Evolutionary conservation across 23 tunicate species (phyloP).

Genomic region (Trididemnum clinides): DNA sequence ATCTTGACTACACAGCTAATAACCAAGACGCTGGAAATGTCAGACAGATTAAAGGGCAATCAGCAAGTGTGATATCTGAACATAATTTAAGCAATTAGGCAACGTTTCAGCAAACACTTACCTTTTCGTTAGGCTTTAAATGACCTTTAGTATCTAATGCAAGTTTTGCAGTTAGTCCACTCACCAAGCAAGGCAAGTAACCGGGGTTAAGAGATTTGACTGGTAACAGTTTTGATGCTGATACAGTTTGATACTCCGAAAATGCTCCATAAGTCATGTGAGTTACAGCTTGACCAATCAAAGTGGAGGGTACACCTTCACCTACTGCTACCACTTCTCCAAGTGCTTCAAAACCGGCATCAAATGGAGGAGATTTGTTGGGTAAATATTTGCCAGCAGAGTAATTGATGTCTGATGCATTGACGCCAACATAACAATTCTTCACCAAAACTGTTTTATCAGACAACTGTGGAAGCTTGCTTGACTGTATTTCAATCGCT

Average conservation of each 20-base stretch:
- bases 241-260: slow-evolving; percentile 75
- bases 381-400: slow-evolving; percentile 87
- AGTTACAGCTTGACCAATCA: slow-evolving; percentile 71
- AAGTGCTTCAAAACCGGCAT: slow-evolving; percentile 95
- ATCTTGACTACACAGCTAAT: no score
- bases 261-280: slow-evolving; percentile 92
- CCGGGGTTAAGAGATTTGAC: slow-evolving; percentile 55
- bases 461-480: slow-evolving; percentile 39
- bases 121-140: slow-evolving; percentile 63
- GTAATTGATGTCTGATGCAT: slow-evolving; percentile 94
- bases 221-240: slow-evolving; percentile 36
- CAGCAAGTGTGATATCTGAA: no score
- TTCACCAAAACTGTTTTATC: slow-evolving; percentile 58
- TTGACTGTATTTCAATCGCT: slow-evolving; percentile 70
- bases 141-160: slow-evolving; percentile 60
- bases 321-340: slow-evolving; percentile 93
- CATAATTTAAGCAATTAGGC: no score
- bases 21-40: no score
- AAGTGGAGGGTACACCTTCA: slow-evolving; percentile 32
- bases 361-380: slow-evolving; percentile 79
- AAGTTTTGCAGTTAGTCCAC: slow-evolving; percentile 94
- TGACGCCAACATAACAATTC: slow-evolving; percentile 82
- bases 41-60: no score
- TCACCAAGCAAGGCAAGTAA: slow-evolving; percentile 81
- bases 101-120: not conserved